Evolutionary conservation across 2,113 vertebrate genomes (phyloP), one percentile per base, ranked within the genome.

Genomic region (Dromas ardeola): DNA sequence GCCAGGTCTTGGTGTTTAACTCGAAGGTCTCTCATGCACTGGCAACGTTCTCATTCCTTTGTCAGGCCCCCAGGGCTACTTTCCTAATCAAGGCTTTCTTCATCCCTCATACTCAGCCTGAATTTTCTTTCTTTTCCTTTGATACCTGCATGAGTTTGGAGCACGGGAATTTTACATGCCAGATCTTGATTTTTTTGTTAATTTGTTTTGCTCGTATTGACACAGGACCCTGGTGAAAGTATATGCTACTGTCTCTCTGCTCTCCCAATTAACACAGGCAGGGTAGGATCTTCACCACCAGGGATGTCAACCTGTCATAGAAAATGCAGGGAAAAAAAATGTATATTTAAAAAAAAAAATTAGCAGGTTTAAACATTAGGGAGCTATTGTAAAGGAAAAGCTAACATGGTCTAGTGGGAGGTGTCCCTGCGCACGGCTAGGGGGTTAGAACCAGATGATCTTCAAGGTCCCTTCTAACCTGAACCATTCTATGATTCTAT

Each of bases 1-100:
- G 92, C 76, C 14, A 19, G 79, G 88, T 93, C 67, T 69, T 79
- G 84, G 79, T 97, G 88, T 96, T 95, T 90, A 93, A 92, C 65
- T 97, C 42, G 29, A 47, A 82, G 86, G 83, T 65, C 70, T 95
- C 96, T 65, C 6, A 26, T 47, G 61, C 56, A 34, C 78, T 70
- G 81, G 63, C 91, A 86, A 76, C 9, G 42, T 59, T 94, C 77
- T 82, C 58, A 47, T 78, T 94, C 45, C 73, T 55, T 95, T 32
- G 3, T 45, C 32, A 65, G 84, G 30, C 67, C 15, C 81, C 53
- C 53, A 49, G n/a, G n/a, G 65, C 71, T 66, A 21, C 30, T 92
- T 89, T 67, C 73, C 42, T 71, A 74, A 86, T 56, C 61, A 76
- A 45, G 43, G n/a, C 16, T 91, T 95, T 80, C 62, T 74, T 45